Base-by-base conservation (phyloP, 2,888 invertebrate species). In the Ormyrus thymus region DNA sequence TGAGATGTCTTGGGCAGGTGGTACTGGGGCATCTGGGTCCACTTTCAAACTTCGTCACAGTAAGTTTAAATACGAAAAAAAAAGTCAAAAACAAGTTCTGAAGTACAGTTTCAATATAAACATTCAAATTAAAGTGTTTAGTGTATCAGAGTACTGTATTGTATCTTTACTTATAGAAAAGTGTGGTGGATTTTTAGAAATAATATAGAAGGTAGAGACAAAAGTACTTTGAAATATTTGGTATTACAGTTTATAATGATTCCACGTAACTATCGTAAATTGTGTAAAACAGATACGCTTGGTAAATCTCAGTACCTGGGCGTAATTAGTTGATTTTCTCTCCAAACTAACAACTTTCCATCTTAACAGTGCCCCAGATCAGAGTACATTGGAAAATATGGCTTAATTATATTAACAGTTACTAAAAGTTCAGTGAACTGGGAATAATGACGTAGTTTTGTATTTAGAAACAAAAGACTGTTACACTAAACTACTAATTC, bases 1-100 rank as follows among this genome's bases (percentile, higher is more conserved):
- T 56, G 75, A 76, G 73, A 81, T 81, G 81, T 81, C 81, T 55
- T 81, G 81, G 81, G 81, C 81, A 76, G 78, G 81, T 73, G 81
- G 81, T 15, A 76, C 81, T 69, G 81, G 81, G 59, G 81, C 81
- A 13, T 79, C 81, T 29, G 66, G 81, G 15, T 74, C 81, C 50
- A 76, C 81, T 69, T 76, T 79, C 76, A 78, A 76, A 62, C 76
- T 81, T 56, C 73, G 62, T 13, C 58, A 53, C 73, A 76, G 81
- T 81, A 78, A 81, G 81, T 81, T 66, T 1, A 64, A 69, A 55
- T 56, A 29, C n/a, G 61, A 51, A 51, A 59, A 51, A 53, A 61
- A 53, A 29, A 51, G 7, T 13, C 6, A 43, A 10, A 10, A 58
- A 15, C 43, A 59, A 71, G 15, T 13, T 58, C 9, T 50, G 48